Evolutionary conservation across 2,797 vertebrate species (phyloP), one percentile per base, ranked within the genome.

Genomic region (Spea hammondii): DNA sequence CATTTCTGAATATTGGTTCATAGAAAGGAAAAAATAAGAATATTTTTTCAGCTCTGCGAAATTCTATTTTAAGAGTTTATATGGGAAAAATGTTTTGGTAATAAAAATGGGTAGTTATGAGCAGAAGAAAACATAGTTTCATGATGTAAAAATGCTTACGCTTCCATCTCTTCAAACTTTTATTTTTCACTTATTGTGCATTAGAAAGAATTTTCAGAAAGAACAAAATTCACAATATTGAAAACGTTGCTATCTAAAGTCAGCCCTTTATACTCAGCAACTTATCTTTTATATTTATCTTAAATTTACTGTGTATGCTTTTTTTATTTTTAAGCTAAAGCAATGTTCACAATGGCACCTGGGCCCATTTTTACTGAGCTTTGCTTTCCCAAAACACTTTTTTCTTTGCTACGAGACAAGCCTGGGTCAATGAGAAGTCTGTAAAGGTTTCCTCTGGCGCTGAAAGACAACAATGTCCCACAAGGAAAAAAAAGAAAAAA

Each of bases 281-380:
- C 73, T 80, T 80, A 71, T 71, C 79, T 76, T 80, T 80, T 76
- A 80, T 76, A 76, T 75, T 75, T 64, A 72, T 80, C 62, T 66
- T 71, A 80, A 80, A 76, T 72, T 76, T 51, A 76, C 79, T 72
- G 79, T 66, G 79, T 76, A 60, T 80, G 74, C 74, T 80, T 80
- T 80, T 79, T 80, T 80, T 79, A 65, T 75, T 80, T 80, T 80
- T 76, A 76, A 49, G 67, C 46, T 70, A 80, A 80, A 80, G 17
- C 65, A 74, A 74, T 70, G 71, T 79, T 65, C 55, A 49, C 48
- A 10, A 14, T 65, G 73, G 67, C 79, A 76, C 79, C 68, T 80
- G 79, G 72, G 62, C 46, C 47, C 1, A 9, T 49, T 76, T 76
- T 80, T 45, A 65, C 79, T 72, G 62, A 72, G 79, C 66, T 80